These are phyloP conservation scores for Thomomys bottae DNA, from an alignment of 2,113 vertebrate species.

Conservation along the genomic window DNA sequence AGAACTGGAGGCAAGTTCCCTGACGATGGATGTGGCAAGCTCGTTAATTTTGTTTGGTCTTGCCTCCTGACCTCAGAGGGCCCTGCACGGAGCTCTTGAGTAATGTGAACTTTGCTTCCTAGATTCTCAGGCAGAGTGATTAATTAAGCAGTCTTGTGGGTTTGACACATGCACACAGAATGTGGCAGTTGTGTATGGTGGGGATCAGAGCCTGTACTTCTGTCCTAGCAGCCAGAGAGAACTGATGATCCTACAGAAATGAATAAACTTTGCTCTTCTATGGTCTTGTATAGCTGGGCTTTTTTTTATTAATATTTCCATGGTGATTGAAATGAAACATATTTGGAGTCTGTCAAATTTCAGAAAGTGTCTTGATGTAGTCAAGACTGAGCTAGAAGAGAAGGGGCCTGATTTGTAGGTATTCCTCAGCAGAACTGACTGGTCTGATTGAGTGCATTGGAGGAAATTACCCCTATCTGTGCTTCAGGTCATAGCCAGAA, in stretches of 20 bases:
- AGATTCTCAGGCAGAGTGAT: constrained; percentile 37
- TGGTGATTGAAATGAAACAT: constrained; percentile 52
- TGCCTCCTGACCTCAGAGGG: constrained; percentile 27
- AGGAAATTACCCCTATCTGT: neutral
- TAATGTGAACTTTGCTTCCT: constrained; percentile 26
- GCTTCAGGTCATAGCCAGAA: constrained; percentile 9
- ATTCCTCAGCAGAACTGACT: neutral
- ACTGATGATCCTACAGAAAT: neutral
- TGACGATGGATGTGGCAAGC: constrained; percentile 48
- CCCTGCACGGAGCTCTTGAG: neutral
- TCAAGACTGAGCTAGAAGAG: neutral
- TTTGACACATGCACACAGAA: constrained; percentile 20
- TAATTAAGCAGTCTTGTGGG: neutral
- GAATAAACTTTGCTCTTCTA: neutral
- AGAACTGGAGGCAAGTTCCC: constrained; percentile 45
- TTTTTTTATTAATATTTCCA: neutral
- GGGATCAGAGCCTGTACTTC: neutral
- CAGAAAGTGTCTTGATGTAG: neutral
- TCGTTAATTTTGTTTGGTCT: constrained; percentile 46
- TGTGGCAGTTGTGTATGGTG: constrained; percentile 24
- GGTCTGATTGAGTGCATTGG: neutral
- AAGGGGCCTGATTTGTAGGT: neutral
- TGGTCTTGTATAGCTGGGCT: neutral
- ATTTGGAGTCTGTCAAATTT: neutral
- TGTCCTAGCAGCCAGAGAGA: neutral